Conservation (phyloP, 1,140 invertebrate species). For the Drosophila hydei region DNA sequence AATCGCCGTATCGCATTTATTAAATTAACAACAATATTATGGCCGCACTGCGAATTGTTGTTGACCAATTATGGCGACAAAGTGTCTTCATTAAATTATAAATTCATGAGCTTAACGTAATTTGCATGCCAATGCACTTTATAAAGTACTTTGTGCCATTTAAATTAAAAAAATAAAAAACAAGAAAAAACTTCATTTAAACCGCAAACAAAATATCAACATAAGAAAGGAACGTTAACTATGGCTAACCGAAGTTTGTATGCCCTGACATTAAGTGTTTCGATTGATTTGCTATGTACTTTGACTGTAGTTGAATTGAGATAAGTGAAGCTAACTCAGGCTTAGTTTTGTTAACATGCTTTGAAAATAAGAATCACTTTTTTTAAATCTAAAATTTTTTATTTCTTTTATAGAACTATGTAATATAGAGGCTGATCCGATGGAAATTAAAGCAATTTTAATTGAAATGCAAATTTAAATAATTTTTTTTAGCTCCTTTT, state of each 20-base stretch:
- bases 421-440: too few species aligned
- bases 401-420: too few species aligned
- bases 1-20: constrained; percentile 75
- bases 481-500: too few species aligned
- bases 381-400: too few species aligned
- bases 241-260: background rate
- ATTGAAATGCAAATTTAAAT: too few species aligned
- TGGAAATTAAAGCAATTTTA: too few species aligned
- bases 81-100: constrained; percentile 82
- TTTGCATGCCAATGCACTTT: constrained; percentile 78
- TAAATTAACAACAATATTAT: constrained; percentile 80
- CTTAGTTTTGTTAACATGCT: too few species aligned
- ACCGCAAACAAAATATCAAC: constrained; percentile 15
- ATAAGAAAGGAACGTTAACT: background rate
- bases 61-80: constrained; percentile 77
- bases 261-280: too few species aligned
- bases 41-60: constrained; percentile 42
- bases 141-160: constrained; percentile 76
- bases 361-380: too few species aligned
- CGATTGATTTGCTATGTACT: too few species aligned
- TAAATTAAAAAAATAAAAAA: constrained; percentile 47
- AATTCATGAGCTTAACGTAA: constrained; percentile 80
- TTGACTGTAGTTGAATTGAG: too few species aligned
- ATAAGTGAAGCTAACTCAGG: too few species aligned
- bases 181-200: constrained; percentile 16